phyloP scores from a whole-genome alignment of 1,140 invertebrate species.

The Eriocheir sinensis region DNA sequence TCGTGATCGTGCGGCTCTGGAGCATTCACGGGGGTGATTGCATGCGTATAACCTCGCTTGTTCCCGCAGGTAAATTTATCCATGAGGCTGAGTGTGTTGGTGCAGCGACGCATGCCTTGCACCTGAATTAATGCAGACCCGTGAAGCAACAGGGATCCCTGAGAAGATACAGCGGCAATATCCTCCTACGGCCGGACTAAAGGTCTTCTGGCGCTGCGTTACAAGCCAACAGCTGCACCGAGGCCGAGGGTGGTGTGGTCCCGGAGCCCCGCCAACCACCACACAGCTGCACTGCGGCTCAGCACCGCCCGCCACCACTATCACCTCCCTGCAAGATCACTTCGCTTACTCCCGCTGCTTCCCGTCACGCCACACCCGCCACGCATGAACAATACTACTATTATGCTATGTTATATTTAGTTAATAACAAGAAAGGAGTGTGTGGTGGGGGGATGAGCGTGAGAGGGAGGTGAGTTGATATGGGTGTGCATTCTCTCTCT shows the following conservation, averaged over 20 bases:
- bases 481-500: too few species aligned
- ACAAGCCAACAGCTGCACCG: background rate
- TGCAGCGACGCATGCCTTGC: background rate
- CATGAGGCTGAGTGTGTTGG: background rate
- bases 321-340: background rate
- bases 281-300: background rate
- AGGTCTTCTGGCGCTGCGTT: background rate
- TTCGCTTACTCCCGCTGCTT: background rate
- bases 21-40: background rate
- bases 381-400: background rate
- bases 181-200: background rate
- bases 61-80: background rate
- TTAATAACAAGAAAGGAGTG: too few species aligned
- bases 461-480: too few species aligned
- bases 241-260: background rate
- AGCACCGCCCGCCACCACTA: background rate
- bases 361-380: background rate
- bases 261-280: background rate
- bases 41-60: background rate
- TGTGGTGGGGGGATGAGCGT: too few species aligned
- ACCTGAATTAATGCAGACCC: background rate
- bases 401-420: background rate
- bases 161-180: constrained; percentile 15
- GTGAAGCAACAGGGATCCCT: background rate
- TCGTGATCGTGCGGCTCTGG: background rate